Percentiles rank a stretch among this genome's conserved stretches.
phyloP scores from a whole-genome alignment of 2,888 invertebrate genomes.

The Neoascia interrupta region DNA sequence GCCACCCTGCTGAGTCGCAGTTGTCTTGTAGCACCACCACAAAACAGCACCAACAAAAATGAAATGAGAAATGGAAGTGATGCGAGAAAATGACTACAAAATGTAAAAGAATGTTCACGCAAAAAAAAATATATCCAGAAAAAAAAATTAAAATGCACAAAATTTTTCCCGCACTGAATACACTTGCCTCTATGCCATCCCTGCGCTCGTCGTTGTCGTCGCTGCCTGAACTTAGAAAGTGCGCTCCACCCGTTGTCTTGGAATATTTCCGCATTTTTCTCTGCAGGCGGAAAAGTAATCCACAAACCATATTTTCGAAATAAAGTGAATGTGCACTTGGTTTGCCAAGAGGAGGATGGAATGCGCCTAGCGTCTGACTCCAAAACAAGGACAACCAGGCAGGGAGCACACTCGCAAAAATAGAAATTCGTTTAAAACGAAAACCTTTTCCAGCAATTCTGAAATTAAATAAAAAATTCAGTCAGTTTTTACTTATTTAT shows the following conservation, averaged over 20 bases:
- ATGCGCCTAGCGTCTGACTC: constrained; percentile 29
- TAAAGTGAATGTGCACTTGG: constrained; percentile 53
- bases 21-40: not conserved
- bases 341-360: not conserved
- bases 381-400: not conserved
- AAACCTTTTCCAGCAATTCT: constrained; percentile 7
- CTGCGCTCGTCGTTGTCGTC: too few species aligned
- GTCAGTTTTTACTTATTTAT: constrained; percentile 53
- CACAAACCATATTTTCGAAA: constrained; percentile 55
- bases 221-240: not conserved
- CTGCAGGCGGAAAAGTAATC: constrained; percentile 38
- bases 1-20: not conserved
- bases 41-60: constrained; percentile 19
- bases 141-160: constrained; percentile 36
- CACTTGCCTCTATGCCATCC: too few species aligned
- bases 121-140: not conserved
- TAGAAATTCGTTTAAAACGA: not conserved
- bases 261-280: constrained; percentile 34
- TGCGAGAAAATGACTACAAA: constrained; percentile 21
- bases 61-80: constrained; percentile 23
- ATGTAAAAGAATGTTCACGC: not conserved
- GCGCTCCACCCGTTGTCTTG: constrained; percentile 9
- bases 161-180: too few species aligned
- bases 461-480: constrained; percentile 58
- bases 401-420: not conserved